Evolutionary conservation across 2,797 vertebrate genomes (phyloP).

Genomic region (Acrocephalus scirpaceus): DNA sequence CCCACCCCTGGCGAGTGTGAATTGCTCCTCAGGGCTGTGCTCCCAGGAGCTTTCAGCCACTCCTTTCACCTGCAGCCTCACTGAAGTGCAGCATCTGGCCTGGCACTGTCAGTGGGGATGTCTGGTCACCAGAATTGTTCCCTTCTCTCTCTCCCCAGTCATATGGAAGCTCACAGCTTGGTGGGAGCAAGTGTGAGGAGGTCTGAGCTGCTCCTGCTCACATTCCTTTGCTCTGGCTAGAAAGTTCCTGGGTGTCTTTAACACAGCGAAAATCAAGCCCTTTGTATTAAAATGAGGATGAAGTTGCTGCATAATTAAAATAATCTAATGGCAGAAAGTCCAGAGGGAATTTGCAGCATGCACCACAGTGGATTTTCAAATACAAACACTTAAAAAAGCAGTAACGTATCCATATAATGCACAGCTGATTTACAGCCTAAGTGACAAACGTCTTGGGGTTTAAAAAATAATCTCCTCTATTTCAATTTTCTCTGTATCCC

Average conservation of each 20-base stretch:
- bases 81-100: background rate
- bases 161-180: background rate
- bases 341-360: background rate
- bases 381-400: background rate
- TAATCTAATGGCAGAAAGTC: background rate
- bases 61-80: accelerated
- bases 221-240: background rate
- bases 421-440: background rate
- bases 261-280: background rate
- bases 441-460: background rate
- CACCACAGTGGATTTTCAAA: background rate
- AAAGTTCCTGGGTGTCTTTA: background rate
- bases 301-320: conserved; percentile 21
- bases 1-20: accelerated
- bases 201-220: background rate
- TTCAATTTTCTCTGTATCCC: background rate
- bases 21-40: background rate
- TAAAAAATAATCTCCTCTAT: conserved; percentile 7
- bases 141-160: background rate
- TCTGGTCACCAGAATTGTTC: background rate
- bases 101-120: background rate
- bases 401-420: background rate
- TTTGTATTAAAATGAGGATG: conserved; percentile 15
- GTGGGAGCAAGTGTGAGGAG: background rate
- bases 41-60: background rate